These are phyloP conservation scores for Cyaniris semiargus DNA, from an alignment of 2,888 invertebrate species.

Conservation along the genomic window DNA sequence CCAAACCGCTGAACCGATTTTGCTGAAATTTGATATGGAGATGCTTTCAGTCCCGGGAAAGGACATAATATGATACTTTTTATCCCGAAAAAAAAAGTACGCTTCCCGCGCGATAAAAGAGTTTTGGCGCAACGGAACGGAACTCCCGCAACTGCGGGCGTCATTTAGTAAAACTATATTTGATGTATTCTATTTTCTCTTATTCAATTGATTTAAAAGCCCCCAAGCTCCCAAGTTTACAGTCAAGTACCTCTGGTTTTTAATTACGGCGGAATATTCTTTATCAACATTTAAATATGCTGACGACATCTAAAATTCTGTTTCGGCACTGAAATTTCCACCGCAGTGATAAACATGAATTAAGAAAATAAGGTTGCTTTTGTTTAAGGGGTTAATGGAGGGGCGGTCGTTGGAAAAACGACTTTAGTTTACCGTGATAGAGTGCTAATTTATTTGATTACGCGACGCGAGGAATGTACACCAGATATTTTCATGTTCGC, in stretches of 20 bases:
- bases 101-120: no score
- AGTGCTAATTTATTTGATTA: background rate
- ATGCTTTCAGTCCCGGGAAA: no score
- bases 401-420: background rate
- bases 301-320: constrained; percentile 21
- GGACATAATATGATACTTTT: no score
- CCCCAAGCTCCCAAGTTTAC: background rate
- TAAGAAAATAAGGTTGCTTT: constrained; percentile 16
- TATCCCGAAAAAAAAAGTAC: no score
- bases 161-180: no score
- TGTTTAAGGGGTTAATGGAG: constrained; percentile 1
- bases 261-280: constrained; percentile 5
- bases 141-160: no score
- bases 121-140: no score
- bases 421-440: background rate
- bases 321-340: constrained; percentile 19
- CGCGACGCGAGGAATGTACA: background rate
- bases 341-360: constrained; percentile 22
- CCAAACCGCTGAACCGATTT: no score
- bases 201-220: background rate
- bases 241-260: background rate
- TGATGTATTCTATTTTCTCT: no score
- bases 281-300: constrained; percentile 16
- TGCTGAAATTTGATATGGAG: no score
- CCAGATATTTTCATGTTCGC: constrained; percentile 6